Base-by-base conservation (phyloP, 64 coral and sea anemone species). In the Actinia equina region DNA sequence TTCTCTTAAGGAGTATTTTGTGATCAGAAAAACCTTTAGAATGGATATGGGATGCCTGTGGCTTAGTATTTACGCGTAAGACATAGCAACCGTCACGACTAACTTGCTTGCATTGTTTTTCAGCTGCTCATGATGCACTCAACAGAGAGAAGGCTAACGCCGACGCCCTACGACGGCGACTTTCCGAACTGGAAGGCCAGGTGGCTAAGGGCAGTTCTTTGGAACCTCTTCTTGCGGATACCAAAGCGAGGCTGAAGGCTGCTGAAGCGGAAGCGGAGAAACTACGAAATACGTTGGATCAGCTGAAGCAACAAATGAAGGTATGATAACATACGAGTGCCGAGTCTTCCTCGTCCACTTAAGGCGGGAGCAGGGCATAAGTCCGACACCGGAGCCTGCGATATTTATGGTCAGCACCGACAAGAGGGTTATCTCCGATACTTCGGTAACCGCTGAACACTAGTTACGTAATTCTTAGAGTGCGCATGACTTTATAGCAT, bases 231-330 rank as follows among this genome's bases (percentile, higher is more conserved):
- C 82, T 96, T 22, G 85, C 85, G 37, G 94, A 96, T 15, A 69
- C 94, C 79, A 96, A 89, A 43, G 91, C 91, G 63, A 93, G 85
- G 77, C 78, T 96, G 13, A 61, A 83, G 17, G 52, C 88, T 44
- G 88, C 91, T 6, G 91, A 96, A 43, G 79, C 80, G 52, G 94
- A 96, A 78, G 88, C 84, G 6, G 91, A 89, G 6, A 86, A 92
- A 20, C 91, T 96, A 22, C 79, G 88, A 83, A 93, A 89, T 59
- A 88, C 94, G 16, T 64, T 96, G 10, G 91, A 96, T 25, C 93
- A 93, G 61, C 77, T 96, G n/a, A 96, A 88, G 82, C 88, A 93
- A 93, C 94, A 96, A 60, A 87, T 89, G 6, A 87, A 96, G 94
- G 94, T 96, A 78, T 41, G 23, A 37, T 56, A 88, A 42, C 54